Base-by-base conservation (phyloP, 2,888 invertebrate genomes). In the Agrochola lota region DNA sequence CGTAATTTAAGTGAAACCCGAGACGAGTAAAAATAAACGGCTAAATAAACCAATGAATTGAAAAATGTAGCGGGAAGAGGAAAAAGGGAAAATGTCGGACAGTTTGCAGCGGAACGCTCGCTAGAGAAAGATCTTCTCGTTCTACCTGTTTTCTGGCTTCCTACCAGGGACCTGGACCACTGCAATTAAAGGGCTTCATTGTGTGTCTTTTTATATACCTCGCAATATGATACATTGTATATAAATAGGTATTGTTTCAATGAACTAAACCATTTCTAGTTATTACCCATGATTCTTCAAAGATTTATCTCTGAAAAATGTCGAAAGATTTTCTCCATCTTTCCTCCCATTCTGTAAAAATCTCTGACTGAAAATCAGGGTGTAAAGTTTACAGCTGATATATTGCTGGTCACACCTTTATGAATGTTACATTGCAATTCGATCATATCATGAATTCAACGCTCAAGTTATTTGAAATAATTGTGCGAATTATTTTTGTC, bases 1-100 rank as follows among this genome's bases (percentile, higher is more conserved):
- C 71, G 78, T 74, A 84, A 88, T 88, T 85, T 81, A 84, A 87
- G 78, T 88, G 81, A 79, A 87, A 78, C 79, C 67, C 76, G 81
- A 83, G 84, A 81, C 69, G 85, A 81, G 83, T 80, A 85, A 80
- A 79, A 84, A 81, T 83, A 86, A 88, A 84, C 62, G 81, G 74
- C 15, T 83, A 79, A 82, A 82, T 88, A 87, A 88, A 85, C 80
- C 85, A 68, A 77, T 66, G 80, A 87, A 88, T 79, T 85, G 87
- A 81, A 85, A 87, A 86, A 83, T 85, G 76, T 74, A 49, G 75
- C 67, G 49, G 59, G 66, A 57, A 71, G 66, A 75, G 68, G 59
- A 68, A 81, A 78, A 83, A 35, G 49, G 62, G 52, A 74, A 68
- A 77, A 64, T 60, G 40, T 62, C 72, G 62, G 63, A 57, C 78